Base-by-base conservation (phyloP, 2,797 vertebrate species). In the Syngnathus rostellatus region DNA sequence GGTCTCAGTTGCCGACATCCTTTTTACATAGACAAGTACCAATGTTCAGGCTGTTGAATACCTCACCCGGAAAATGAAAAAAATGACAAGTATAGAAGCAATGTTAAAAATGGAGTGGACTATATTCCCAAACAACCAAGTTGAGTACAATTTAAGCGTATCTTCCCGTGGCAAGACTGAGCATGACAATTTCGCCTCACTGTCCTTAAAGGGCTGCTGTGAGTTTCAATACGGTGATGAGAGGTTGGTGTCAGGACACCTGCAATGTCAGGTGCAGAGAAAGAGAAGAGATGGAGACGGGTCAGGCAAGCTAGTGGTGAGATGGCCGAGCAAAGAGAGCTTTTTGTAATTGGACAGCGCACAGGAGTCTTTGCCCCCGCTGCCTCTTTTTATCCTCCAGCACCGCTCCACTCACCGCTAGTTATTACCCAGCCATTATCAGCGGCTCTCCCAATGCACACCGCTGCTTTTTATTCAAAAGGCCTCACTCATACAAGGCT, bases 201-300 rank as follows among this genome's bases (percentile, higher is more conserved):
- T 23, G 73, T 78, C 85, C 81, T 81, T 81, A 69, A 77, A 83
- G 87, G n/a, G 83, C 79, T 86, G 82, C 87, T 83, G 77, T 85
- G 78, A 87, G 86, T 81, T 50, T 59, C 67, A 68, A 65, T 72
- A 77, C 81, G 72, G 66, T 23, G 67, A 62, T 69, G 70, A 66
- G 72, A 74, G 72, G 66, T 73, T 78, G 79, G 68, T 78, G 82
- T 80, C 71, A 74, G 81, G 86, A 74, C 73, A 76, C 74, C 83
- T 9, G 63, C 78, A 23, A 79, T 89, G 88, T 90, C 88, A 86
- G 83, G 76, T 86, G 82, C 81, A 82, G 83, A 87, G 79, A 79
- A 64, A 73, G 78, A 72, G 85, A 75, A 70, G 80, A 76, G 77
- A 81, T 72, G 74, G 77, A 77, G 81, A 74, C 72, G 72, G 67